These are phyloP conservation scores for Invenusta paracnida DNA, from an alignment of 2,888 invertebrate species.

Conservation along the genomic window DNA sequence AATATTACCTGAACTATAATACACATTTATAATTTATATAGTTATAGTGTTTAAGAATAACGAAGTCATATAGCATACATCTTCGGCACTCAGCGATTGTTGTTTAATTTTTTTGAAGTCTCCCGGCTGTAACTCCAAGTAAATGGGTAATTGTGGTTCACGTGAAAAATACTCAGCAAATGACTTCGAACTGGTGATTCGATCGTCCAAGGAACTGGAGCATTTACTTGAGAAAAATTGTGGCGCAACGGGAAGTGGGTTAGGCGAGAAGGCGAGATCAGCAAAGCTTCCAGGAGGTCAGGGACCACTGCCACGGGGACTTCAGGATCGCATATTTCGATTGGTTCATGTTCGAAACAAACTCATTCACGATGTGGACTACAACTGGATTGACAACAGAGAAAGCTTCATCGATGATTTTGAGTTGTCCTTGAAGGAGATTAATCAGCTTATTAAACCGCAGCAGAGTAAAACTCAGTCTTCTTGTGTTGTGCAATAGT, in stretches of 20 bases:
- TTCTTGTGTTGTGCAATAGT: not conserved
- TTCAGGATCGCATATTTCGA: not conserved
- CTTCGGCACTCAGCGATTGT: too few species aligned
- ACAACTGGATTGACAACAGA: not conserved
- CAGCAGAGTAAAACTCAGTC: not conserved
- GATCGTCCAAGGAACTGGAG: not conserved
- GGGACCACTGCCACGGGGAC: not conserved
- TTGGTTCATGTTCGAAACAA: not conserved
- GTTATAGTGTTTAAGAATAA: too few species aligned
- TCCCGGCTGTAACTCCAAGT: too few species aligned
- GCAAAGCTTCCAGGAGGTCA: not conserved
- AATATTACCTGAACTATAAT: too few species aligned
- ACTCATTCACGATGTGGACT: not conserved
- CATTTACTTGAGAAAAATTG: not conserved
- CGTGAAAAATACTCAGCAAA: not conserved
- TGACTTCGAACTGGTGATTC: slow-evolving; percentile 1
- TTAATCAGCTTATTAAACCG: not conserved
- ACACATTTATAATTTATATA: too few species aligned
- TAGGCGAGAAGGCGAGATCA: not conserved
- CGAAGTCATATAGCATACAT: too few species aligned
- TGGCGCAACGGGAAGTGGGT: not conserved
- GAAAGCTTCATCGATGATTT: not conserved
- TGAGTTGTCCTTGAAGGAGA: not conserved
- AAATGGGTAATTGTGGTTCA: not conserved
- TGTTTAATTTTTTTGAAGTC: too few species aligned